These are phyloP conservation scores for Phaetusa simplex DNA, from an alignment of 2,113 vertebrate species.

Conservation along the genomic window DNA sequence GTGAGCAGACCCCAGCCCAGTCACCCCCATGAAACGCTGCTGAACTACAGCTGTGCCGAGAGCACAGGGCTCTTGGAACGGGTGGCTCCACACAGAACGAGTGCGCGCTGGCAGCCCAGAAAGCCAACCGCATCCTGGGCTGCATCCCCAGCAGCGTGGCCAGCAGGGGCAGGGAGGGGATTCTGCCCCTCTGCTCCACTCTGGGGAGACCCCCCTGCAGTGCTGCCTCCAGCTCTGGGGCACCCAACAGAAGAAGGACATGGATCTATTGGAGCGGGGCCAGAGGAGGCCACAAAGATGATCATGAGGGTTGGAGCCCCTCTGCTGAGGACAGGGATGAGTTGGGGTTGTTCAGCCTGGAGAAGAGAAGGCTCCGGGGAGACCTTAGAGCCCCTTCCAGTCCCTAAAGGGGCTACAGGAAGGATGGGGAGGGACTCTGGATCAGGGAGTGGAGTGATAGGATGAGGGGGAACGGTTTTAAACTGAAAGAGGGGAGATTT, in stretches of 20 bases:
- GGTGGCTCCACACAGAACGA: too few species aligned
- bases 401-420: background rate
- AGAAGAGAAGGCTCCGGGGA: background rate
- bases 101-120: background rate
- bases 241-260: background rate
- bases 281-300: background rate
- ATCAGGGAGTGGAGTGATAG: too few species aligned
- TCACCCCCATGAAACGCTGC: background rate
- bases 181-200: background rate
- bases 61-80: background rate
- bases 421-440: background rate
- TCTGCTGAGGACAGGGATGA: background rate
- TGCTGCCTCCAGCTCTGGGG: background rate
- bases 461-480: background rate
- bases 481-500: background rate
- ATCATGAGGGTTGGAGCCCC: background rate
- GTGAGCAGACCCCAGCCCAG: background rate
- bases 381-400: background rate
- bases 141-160: background rate
- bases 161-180: background rate
- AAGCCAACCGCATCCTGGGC: background rate
- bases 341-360: background rate
- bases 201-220: background rate
- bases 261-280: background rate
- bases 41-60: background rate